Conservation (phyloP, 2,888 invertebrate species). For the Lithosia quadra region DNA sequence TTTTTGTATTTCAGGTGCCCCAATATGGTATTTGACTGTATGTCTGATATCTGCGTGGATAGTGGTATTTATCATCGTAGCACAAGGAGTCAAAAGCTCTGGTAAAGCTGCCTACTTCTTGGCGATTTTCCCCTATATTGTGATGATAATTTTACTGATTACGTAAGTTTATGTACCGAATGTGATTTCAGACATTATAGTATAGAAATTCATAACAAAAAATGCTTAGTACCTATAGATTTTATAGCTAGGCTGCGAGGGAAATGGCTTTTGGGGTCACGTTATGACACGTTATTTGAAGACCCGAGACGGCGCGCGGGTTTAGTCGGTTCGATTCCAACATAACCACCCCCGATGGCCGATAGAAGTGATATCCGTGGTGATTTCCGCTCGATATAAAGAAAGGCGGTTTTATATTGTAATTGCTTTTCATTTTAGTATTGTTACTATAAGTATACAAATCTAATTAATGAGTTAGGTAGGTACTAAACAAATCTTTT, state of each 20-base stretch:
- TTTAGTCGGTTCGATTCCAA: too few relatives aligned
- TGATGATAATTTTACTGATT: constrained; percentile 91
- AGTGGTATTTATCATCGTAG: constrained; percentile 89
- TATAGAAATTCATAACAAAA: too few relatives aligned
- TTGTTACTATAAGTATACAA: background rate
- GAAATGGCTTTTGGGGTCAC: too few relatives aligned
- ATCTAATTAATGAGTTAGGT: too few relatives aligned
- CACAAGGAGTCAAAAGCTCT: constrained; percentile 91
- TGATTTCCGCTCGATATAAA: too few relatives aligned
- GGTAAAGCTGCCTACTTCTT: constrained; percentile 95
- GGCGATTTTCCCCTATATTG: constrained; percentile 94
- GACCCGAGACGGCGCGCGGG: too few relatives aligned
- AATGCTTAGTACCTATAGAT: too few relatives aligned
- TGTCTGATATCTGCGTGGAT: constrained; percentile 90
- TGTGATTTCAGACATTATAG: background rate
- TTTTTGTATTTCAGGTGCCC: constrained; percentile 74
- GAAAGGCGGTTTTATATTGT: background rate
- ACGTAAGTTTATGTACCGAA: constrained; percentile 67
- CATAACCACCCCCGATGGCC: too few relatives aligned
- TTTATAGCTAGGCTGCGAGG: too few relatives aligned
- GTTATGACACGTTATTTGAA: too few relatives aligned
- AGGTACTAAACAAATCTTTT: background rate
- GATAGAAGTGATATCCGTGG: too few relatives aligned
- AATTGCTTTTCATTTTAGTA: too few relatives aligned
- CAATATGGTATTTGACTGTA: constrained; percentile 90